Conservation (phyloP, 2,797 vertebrate species). For the Gymnodraco acuticeps region DNA sequence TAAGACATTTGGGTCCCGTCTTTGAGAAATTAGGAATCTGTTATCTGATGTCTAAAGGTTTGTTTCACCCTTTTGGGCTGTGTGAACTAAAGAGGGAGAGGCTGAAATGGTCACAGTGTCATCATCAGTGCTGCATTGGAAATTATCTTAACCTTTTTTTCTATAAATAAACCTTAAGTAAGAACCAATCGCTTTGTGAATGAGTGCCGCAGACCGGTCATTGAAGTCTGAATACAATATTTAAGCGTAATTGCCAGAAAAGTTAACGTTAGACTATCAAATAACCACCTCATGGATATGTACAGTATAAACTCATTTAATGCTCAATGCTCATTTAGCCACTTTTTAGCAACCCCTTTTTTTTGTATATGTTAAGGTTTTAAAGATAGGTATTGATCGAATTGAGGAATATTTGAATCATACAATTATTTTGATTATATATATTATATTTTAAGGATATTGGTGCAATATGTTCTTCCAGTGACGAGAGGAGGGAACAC, state of each 20-base stretch:
- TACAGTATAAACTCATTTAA: no score
- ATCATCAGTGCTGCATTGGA: constrained; percentile 7
- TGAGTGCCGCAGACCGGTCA: neutral
- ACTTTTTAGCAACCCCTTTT: no score
- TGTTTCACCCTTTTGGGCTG: constrained; percentile 44
- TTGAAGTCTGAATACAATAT: no score
- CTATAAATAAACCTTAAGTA: neutral
- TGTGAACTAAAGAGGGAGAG: constrained; percentile 18
- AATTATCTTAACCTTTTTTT: neutral
- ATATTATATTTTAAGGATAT: neutral
- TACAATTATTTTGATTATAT: neutral
- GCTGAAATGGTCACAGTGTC: constrained; percentile 3
- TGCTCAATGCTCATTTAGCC: no score
- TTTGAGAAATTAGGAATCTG: constrained; percentile 16
- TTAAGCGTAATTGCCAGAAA: no score
- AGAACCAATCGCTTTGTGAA: neutral
- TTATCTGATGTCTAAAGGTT: constrained; percentile 39
- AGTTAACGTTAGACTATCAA: no score
- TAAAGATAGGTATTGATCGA: no score
- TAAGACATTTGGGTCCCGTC: constrained; percentile 17
- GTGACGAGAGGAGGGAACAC: neutral
- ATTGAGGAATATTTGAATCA: no score
- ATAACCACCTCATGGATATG: no score
- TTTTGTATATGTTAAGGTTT: no score
- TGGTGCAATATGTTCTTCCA: neutral